Evolutionary conservation across 2,888 invertebrate species (phyloP), one percentile per base, ranked within the genome.

Genomic region (Pristionchus exspectatus): DNA sequence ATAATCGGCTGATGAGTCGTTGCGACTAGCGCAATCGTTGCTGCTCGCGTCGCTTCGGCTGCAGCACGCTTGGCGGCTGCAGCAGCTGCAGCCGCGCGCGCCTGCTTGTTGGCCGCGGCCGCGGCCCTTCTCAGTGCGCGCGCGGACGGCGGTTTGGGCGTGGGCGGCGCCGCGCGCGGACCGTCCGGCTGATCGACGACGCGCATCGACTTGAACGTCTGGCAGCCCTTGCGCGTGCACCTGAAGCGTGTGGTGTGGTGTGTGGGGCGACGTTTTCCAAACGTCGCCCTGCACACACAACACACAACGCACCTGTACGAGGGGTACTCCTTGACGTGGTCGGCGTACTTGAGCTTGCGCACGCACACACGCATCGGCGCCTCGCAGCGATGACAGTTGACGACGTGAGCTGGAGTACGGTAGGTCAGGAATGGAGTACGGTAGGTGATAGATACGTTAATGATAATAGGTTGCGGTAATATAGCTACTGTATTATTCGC

Each of bases 211-310:
- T 88, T 88, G 81, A 88, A 88, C 66, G 88, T 88, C 88, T 88
- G 88, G 66, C 88, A 88, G 33, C 88, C 88, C 81, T 88, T 88
- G 56, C 88, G 88, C 38, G 88, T 88, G 81, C 88, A 88, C 50
- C 88, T 88, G 63, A 9, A 30, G 30, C 59, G 5, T 27, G 38
- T 0, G 9, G 27, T 63, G 30, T 87, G n/a, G 14, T 86, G 30
- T 44, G 30, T 38, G 54, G 44, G n/a, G 59, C 84, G 83, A 12
- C 38, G 56, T 84, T 27, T 84, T 1, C 21, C 30, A 56, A 18
- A 27, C 54, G 30, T 56, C 84, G 59, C 9, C 54, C 27, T 38
- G 38, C 38, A 38, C 38, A 38, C 38, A 38, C 38, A 38, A 2
- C 77, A 33, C 33, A 16, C 16, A 14, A 38, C 84, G 14, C n/a